phyloP scores from a whole-genome alignment of 2,797 vertebrate species.

The Poecile montanus region DNA sequence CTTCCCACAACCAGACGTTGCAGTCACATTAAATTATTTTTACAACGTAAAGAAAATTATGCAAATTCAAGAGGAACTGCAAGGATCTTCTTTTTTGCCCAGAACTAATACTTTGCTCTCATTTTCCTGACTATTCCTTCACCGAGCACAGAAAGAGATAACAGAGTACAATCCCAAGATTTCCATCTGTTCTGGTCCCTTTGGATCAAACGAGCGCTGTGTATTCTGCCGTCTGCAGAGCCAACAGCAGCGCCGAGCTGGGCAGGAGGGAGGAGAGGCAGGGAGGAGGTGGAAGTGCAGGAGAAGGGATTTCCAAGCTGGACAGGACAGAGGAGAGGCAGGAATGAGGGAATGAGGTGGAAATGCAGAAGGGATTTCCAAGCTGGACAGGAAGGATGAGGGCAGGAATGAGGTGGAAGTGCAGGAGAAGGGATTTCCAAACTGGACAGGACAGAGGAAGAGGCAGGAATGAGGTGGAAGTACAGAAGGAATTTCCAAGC shows the following conservation, averaged over 20 bases:
- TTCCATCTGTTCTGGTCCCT: not conserved
- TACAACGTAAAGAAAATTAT: not conserved
- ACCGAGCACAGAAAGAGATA: constrained; percentile 15
- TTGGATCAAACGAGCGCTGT: rapidly evolving
- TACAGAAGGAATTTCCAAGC: not conserved
- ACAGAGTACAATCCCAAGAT: not conserved
- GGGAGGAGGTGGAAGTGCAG: not conserved
- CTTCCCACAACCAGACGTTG: not conserved
- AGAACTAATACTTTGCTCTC: constrained; percentile 28
- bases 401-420: not conserved
- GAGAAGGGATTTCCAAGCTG: not conserved
- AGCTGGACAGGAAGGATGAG: too few species aligned
- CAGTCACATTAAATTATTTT: constrained; percentile 49
- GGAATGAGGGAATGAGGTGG: not conserved
- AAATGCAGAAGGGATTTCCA: too few species aligned
- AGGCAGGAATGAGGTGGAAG: not conserved
- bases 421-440: not conserved
- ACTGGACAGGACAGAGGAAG: not conserved
- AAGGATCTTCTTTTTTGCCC: not conserved
- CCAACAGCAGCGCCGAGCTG: not conserved
- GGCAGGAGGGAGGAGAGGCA: not conserved
- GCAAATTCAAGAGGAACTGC: constrained; percentile 13
- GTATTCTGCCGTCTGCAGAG: rapidly evolving
- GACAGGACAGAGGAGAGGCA: not conserved
- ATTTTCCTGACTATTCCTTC: constrained; percentile 45